phyloP scores from a whole-genome alignment of 2,797 vertebrate genomes.

The Dicrostonyx torquatus region DNA sequence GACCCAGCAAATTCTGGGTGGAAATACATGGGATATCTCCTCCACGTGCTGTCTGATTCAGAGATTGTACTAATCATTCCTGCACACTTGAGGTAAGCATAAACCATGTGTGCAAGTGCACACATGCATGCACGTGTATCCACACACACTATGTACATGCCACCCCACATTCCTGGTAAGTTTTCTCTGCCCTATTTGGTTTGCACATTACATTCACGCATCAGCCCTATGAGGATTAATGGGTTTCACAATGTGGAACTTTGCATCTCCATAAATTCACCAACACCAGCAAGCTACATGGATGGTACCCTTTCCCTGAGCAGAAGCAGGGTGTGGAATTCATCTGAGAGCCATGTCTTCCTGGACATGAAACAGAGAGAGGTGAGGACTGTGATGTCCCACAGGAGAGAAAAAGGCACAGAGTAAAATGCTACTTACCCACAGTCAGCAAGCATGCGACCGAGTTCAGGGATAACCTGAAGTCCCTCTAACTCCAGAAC shows the following conservation, averaged over 20 bases:
- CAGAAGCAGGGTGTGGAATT: neutral
- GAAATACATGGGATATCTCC: neutral
- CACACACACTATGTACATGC: neutral
- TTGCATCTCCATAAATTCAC: neutral
- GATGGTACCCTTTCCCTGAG: neutral
- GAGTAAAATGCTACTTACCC: neutral
- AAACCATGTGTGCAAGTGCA: neutral
- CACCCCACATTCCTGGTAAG: neutral
- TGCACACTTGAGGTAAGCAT: neutral
- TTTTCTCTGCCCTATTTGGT: neutral
- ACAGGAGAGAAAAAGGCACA: neutral
- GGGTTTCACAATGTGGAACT: neutral
- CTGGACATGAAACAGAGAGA: neutral
- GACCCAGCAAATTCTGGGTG: neutral
- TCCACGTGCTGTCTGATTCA: neutral
- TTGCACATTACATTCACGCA: neutral
- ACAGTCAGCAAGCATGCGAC: neutral
- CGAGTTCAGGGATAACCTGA: neutral
- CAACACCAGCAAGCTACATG: constrained; percentile 32
- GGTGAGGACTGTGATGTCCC: neutral
- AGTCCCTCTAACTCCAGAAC: neutral
- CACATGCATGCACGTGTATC: fast-evolving
- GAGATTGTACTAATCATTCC: neutral
- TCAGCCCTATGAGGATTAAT: neutral
- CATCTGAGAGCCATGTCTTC: no score